Evolutionary conservation across 2,113 vertebrate species (phyloP).

Genomic region (Nannospalax galili): DNA sequence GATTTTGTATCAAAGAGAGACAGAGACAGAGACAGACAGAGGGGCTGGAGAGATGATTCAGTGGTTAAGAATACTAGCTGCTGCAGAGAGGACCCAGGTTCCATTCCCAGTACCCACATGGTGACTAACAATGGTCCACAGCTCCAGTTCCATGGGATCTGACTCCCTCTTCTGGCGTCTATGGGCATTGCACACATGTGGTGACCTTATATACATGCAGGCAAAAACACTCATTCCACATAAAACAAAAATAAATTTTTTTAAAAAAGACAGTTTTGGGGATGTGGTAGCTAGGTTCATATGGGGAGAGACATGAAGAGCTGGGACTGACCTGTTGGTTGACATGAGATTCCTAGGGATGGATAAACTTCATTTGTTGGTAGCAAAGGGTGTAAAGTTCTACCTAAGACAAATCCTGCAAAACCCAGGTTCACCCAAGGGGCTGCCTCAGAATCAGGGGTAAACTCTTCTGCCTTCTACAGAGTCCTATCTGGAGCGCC

Average conservation of each 20-base stretch:
- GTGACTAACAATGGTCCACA: too few relatives aligned
- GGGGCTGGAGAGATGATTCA: too few relatives aligned
- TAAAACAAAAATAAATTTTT: too few relatives aligned
- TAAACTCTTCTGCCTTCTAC: neutral
- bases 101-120: too few relatives aligned
- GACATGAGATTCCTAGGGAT: neutral
- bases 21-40: too few relatives aligned
- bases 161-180: too few relatives aligned
- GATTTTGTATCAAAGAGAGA: neutral
- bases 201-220: too few relatives aligned
- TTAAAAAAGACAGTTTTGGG: neutral
- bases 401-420: neutral
- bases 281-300: neutral
- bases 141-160: too few relatives aligned
- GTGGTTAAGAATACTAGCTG: too few relatives aligned
- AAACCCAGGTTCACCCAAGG: neutral
- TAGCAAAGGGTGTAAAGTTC: neutral
- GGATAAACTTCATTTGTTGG: neutral
- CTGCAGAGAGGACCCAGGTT: too few relatives aligned
- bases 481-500: constrained; percentile 58
- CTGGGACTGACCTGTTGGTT: neutral
- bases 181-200: too few relatives aligned
- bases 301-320: neutral
- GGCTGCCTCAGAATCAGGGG: neutral
- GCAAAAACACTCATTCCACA: too few relatives aligned